Base-by-base conservation (phyloP, 2,113 vertebrate genomes). In the Climacteris rufus region DNA sequence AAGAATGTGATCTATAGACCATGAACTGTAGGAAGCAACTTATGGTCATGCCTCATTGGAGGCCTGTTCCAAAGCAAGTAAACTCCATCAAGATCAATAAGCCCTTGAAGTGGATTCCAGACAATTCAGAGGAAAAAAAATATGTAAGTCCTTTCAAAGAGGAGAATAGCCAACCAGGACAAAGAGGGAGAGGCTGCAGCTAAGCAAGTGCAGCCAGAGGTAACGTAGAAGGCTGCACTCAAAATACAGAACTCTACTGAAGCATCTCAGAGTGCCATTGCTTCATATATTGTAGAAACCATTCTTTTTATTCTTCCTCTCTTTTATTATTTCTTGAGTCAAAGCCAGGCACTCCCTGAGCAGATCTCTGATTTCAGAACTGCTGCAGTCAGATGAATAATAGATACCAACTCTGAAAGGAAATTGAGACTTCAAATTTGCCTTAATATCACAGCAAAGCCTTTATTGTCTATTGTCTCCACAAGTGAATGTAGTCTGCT, bases 51-150 rank as follows among this genome's bases (percentile, higher is more conserved):
- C 70, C 74, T 91, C 3, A 0, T 52, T 0, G 0, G n/a, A 83
- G 52, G 15, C 39, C 69, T 91, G 50, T 45, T 96, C 92, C 91
- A 85, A 91, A 93, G 74, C 61, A 89, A 94, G 78, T 90, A 37
- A 92, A 70, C 54, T 74, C 42, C 79, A 54, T 31, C 40, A 42
- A 44, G 65, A 94, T 88, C 92, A 86, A 63, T 94, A 88, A 90
- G 25, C 57, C 53, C 85, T 92, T 59, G 4, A 89, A 66, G 54
- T 31, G 52, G 42, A 90, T 70, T 82, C 52, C 68, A 90, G 89
- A 82, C 89, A 74, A 78, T 31, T 94, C 79, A 80, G 13, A 0
- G 27, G 21, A 4, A 44, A 72, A 66, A 27, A 68, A 66, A 72
- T 24, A 19, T 2, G 7, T 0, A 60, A 47, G 47, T 39, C 56